Evolutionary conservation across 1,140 invertebrate genomes (phyloP), one percentile per base, ranked within the genome.

Genomic region (Meteorus sp.): DNA sequence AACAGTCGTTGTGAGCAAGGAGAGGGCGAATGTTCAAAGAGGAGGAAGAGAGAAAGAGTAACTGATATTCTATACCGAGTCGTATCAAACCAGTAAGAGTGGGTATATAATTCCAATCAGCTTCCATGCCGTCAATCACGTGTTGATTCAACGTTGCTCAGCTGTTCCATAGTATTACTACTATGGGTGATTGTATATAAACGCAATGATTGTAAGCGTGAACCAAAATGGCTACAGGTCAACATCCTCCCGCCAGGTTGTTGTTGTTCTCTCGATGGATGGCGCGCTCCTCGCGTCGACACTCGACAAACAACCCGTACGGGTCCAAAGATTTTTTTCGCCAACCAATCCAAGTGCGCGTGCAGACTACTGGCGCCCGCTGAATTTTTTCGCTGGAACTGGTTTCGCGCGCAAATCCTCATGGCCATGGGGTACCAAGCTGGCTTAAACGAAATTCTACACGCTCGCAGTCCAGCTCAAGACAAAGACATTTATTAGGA

Each of bases 121-220:
- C n/a, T 9, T 52, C 17, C 22, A 27, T 48, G 44, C n/a, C 23
- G 53, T 56, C 53, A 56, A 25, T 43, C 35, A 39, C 35, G 5
- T 22, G 31, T 20, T 56, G 20, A 19, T 11, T 44, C 29, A 29
- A 15, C 22, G 22, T 17, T 20, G 9, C 56, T 62, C 64, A 72
- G 67, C 68, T 73, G 67, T n/a, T 62, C 64, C 62, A 63, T 69
- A 70, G 71, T 74, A 75, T 70, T 75, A 73, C 69, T 65, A 67
- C 65, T 62, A 62, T 23, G 9, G 52, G 33, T n/a, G n/a, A n/a
- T n/a, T n/a, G n/a, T n/a, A n/a, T n/a, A n/a, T n/a, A n/a, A n/a
- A n/a, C n/a, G n/a, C n/a, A n/a, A n/a, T n/a, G n/a, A 60, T 54
- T n/a, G 51, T 57, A 33, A 61, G 52, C 61, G 66, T 67, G 71